Evolutionary conservation across 2,113 vertebrate species (phyloP), one percentile per base, ranked within the genome.

Genomic region (Alectura lathami): DNA sequence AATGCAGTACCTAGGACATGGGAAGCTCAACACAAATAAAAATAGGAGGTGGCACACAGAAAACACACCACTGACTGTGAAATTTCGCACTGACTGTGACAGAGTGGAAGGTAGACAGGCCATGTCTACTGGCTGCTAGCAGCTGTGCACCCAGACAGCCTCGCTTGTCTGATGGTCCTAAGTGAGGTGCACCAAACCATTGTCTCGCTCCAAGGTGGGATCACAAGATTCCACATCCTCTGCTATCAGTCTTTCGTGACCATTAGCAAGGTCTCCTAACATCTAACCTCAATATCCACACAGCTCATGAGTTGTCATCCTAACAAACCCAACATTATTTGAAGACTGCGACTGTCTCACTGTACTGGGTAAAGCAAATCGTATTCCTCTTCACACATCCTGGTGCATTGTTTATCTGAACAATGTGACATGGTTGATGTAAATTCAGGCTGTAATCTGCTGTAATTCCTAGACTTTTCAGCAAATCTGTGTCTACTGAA

Each of bases 131-230:
- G n/a, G n/a, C 42, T 67, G 67, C 67, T 82, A 51, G 43, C 75
- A 80, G 40, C 45, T 40, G 22, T 53, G 30, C 45, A 63, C 50
- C 40, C 80, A 74, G 64, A 54, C 1, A 2, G 36, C 38, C 43
- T 92, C 83, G 77, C 43, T 62, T 70, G 11, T 45, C 36, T 87
- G 42, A 54, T 56, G 74, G 53, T 66, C n/a, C 76, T 74, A 68
- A 22, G 47, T 78, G 43, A 91, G 66, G 72, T 56, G 63, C n/a
- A 50, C 8, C 40, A 72, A 47, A 51, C 18, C 60, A 80, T 74
- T 11, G 1, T 86, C 80, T 94, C 67, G 48, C 47, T 57, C 51
- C 69, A 50, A n/a, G 51, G 56, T 23, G 78, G 64, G 11, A 86
- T 63, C 66, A 68, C 86, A n/a, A 79, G 29, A 42, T 38, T 63